These are phyloP conservation scores for Andrena fulva DNA, from an alignment of 2,888 invertebrate genomes.

Conservation along the genomic window DNA sequence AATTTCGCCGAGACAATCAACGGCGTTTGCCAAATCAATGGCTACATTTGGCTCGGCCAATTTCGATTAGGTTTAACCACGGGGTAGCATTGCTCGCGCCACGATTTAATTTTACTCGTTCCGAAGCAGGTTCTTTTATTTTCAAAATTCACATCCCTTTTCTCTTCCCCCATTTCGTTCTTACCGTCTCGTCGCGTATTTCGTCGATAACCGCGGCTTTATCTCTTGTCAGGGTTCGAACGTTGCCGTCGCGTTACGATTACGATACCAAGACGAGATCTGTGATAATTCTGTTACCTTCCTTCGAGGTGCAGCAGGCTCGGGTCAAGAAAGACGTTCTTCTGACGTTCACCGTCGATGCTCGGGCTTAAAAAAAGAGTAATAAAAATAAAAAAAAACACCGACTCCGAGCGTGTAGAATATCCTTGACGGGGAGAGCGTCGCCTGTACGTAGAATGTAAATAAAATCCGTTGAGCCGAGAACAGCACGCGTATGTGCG, in stretches of 20 bases:
- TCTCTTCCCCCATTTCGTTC: background rate
- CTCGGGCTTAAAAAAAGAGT: background rate
- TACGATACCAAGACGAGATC: slow-evolving; percentile 26
- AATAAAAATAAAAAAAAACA: slow-evolving; percentile 1
- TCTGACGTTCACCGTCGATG: background rate
- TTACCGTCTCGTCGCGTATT: background rate
- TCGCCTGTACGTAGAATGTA: slow-evolving; percentile 44
- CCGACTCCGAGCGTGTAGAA: slow-evolving; percentile 16
- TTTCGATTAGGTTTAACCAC: slow-evolving; percentile 35
- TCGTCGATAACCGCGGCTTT: background rate
- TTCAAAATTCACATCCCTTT: background rate
- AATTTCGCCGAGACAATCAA: slow-evolving; percentile 53
- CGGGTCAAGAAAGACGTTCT: background rate
- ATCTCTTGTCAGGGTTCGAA: background rate
- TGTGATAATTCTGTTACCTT: slow-evolving; percentile 43
- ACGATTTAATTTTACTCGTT: background rate
- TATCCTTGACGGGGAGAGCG: slow-evolving; percentile 18
- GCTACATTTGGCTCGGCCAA: slow-evolving; percentile 25
- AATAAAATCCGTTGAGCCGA: slow-evolving; percentile 39
- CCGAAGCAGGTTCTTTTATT: background rate
- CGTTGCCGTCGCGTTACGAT: background rate
- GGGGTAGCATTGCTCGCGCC: slow-evolving; percentile 20
- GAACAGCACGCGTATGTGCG: slow-evolving; percentile 46
- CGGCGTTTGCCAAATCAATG: slow-evolving; percentile 38
- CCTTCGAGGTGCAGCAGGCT: background rate